Conservation (phyloP, 2,797 vertebrate species). For the Micrastur ruficollis region DNA sequence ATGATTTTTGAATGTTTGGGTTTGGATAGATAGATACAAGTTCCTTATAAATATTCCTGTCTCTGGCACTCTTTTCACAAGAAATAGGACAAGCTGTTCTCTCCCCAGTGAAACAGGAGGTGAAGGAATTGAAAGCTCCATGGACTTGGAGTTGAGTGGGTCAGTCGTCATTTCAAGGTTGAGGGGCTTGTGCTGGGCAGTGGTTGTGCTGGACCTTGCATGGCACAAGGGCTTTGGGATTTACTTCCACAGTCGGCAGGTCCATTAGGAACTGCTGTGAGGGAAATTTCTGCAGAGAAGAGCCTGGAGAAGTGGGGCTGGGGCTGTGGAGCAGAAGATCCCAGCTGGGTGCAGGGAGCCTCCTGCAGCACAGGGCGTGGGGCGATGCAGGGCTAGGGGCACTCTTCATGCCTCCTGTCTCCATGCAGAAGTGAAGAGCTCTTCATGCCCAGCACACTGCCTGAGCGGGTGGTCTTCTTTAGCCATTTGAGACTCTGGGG, state of each 20-base stretch:
- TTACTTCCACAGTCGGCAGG: accelerated
- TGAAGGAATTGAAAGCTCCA: background rate
- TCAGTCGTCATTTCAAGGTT: background rate
- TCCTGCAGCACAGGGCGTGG: background rate
- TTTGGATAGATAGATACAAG: slow-evolving; percentile 36
- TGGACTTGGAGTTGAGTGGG: background rate
- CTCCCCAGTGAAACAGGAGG: background rate
- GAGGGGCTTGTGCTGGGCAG: background rate
- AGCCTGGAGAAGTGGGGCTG: background rate
- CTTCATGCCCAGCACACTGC: accelerated
- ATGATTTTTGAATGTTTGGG: slow-evolving; percentile 42
- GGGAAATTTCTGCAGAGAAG: background rate
- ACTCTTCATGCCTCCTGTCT: background rate
- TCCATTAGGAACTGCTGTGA: background rate
- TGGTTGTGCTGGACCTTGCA: accelerated
- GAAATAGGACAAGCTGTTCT: slow-evolving; percentile 19
- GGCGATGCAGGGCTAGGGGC: background rate
- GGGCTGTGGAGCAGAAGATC: background rate
- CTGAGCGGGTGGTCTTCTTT: background rate
- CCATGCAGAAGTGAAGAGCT: background rate
- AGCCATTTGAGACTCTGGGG: background rate
- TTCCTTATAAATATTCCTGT: slow-evolving; percentile 34
- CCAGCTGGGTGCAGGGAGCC: background rate
- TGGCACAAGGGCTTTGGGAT: background rate
- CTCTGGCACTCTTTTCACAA: background rate